These are phyloP conservation scores for Drosophila lacteicornis DNA, from an alignment of 1,140 invertebrate species.

Conservation along the genomic window DNA sequence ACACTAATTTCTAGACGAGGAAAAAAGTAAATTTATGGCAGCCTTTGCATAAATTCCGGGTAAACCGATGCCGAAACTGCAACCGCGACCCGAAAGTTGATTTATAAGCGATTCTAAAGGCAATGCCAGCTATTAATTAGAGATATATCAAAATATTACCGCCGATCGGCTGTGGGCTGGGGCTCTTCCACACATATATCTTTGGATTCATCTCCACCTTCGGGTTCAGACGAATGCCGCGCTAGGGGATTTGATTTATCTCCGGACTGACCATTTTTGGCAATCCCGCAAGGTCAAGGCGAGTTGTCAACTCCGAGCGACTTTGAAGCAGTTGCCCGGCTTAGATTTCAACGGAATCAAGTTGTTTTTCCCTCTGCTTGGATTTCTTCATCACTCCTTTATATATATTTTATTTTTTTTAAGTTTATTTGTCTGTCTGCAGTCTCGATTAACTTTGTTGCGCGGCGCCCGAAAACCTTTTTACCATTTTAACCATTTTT, in stretches of 20 bases:
- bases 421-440: conserved; percentile 55
- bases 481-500: conserved; percentile 35
- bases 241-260: conserved; percentile 65
- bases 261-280: conserved; percentile 70
- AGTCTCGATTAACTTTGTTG: conserved; percentile 68
- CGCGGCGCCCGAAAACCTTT: conserved; percentile 66
- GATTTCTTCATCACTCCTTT: conserved; percentile 14
- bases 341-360: conserved; percentile 73
- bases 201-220: conserved; percentile 37
- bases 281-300: conserved; percentile 73
- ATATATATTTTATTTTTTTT: not conserved
- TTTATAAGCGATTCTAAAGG: conserved; percentile 46
- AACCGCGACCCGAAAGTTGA: conserved; percentile 47
- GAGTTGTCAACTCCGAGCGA: conserved; percentile 64
- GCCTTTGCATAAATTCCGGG: conserved; percentile 64
- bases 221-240: conserved; percentile 42
- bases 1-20: conserved; percentile 60
- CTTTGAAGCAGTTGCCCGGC: conserved; percentile 51
- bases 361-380: conserved; percentile 20
- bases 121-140: conserved; percentile 70
- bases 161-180: conserved; percentile 39
- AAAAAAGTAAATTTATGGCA: conserved; percentile 40
- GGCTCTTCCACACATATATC: not conserved
- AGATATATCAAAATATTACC: conserved; percentile 73
- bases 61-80: conserved; percentile 51